Evolutionary conservation across 2,888 invertebrate species (phyloP).

Genomic region (Drosophila affinis): DNA sequence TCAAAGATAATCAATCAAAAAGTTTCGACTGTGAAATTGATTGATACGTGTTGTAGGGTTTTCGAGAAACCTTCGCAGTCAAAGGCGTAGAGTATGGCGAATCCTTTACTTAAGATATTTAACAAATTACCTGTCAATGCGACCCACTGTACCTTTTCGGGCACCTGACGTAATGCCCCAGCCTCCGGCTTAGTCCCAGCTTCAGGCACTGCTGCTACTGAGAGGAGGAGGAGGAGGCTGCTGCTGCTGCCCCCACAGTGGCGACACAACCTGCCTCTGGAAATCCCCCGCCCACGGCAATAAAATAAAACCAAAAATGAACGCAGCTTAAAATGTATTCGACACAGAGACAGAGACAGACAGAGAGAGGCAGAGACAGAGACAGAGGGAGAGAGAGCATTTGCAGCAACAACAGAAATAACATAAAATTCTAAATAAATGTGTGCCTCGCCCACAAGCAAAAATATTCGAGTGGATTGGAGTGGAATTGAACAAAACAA

Average conservation of each 20-base stretch:
- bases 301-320: conserved; percentile 65
- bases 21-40: conserved; percentile 18
- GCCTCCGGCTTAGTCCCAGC: not conserved
- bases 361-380: not conserved
- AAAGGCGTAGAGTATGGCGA: not conserved
- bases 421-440: conserved; percentile 71
- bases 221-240: conserved; percentile 13
- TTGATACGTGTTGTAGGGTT: conserved; percentile 6
- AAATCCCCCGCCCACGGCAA: conserved; percentile 60
- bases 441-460: conserved; percentile 39
- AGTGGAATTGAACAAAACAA: conserved; percentile 3
- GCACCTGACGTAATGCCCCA: conserved; percentile 29
- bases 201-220: conserved; percentile 5
- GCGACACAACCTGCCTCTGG: conserved; percentile 32
- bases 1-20: conserved; percentile 33
- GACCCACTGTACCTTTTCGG: not conserved
- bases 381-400: conserved; percentile 10
- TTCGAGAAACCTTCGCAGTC: not conserved
- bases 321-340: conserved; percentile 51
- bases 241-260: conserved; percentile 41
- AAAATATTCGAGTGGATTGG: conserved; percentile 31
- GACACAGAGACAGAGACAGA: not conserved
- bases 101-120: not conserved
- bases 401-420: conserved; percentile 34
- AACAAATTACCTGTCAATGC: not conserved